These are phyloP conservation scores for Belgica antarctica DNA, from an alignment of 2,888 invertebrate species.

Conservation along the genomic window DNA sequence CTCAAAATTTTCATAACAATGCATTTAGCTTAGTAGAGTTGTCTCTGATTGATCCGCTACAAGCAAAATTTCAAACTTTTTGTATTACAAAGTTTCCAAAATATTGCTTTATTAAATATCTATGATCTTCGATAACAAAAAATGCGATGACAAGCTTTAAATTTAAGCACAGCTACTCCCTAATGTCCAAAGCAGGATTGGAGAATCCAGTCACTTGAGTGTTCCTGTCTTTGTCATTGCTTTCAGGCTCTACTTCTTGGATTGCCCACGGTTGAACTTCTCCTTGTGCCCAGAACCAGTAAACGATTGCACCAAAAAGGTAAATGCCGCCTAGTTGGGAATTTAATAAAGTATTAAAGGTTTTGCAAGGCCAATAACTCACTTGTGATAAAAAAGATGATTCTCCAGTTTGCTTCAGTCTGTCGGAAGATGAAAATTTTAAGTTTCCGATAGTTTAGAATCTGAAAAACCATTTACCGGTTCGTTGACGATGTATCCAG, in stretches of 20 bases:
- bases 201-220: conserved; percentile 1
- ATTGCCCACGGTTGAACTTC: conserved; percentile 72
- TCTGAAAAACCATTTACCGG: conserved; percentile 65
- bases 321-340: conserved; percentile 67
- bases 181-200: conserved; percentile 27
- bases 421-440: too few relatives aligned
- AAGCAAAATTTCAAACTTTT: too few relatives aligned
- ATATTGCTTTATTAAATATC: too few relatives aligned
- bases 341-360: background rate
- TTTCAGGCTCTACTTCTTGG: background rate
- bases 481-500: conserved; percentile 67
- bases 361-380: background rate
- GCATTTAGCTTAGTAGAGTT: too few relatives aligned
- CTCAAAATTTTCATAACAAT: too few relatives aligned
- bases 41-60: too few relatives aligned
- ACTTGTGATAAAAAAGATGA: conserved; percentile 72
- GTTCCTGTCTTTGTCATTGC: background rate
- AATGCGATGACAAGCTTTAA: too few relatives aligned
- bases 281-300: conserved; percentile 68
- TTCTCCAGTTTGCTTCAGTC: conserved; percentile 71
- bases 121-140: too few relatives aligned
- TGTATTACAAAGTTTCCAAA: too few relatives aligned
- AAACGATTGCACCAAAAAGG: conserved; percentile 69
- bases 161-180: too few relatives aligned
- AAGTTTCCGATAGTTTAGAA: too few relatives aligned